Base-by-base conservation (phyloP, 2,113 vertebrate genomes). In the Phalacrocorax pelagicus region DNA sequence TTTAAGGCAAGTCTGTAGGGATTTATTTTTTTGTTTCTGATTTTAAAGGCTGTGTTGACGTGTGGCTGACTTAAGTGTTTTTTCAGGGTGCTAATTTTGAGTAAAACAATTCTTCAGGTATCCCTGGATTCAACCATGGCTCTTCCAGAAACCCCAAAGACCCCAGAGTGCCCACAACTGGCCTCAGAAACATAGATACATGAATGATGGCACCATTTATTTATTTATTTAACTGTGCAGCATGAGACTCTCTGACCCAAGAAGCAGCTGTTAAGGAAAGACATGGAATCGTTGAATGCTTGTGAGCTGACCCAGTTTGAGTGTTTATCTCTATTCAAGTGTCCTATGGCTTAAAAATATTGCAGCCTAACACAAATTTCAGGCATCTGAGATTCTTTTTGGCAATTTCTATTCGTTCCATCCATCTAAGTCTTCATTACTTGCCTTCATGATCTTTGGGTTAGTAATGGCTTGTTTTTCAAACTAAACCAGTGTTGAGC, bases 21-120 rank as follows among this genome's bases (percentile, higher is more conserved):
- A 40, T 47, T 96, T 75, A 85, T 88, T 95, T 92, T 81, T 88
- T 44, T 82, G 42, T 44, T 90, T 94, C 86, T 88, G 69, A 74
- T 71, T 96, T 95, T 86, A 91, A 94, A 92, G 46, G n/a, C 11
- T 91, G 18, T 42, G 61, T 87, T 92, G 62, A 88, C 49, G 36
- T 62, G 70, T 65, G 47, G 22, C 15, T 49, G 72, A 77, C 87
- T 85, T 57, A 74, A 69, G 22, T 69, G 22, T 49, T 62, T 72
- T 78, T 87, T 91, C 61, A 92, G 38, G 62, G 74, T 69, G 54
- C 11, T 90, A 58, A 51, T 94, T 92, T 47, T 77, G 62, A 90
- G 78, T 29, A 66, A 34, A 80, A 73, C 8, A 20, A 59, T 36
- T 82, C 80, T 88, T 66, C 67, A 85, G 26, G 74, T 82, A 44